Evolutionary conservation across 2,888 invertebrate species (phyloP), one percentile per base, ranked within the genome.

Genomic region (Archaeoteleia sp.): DNA sequence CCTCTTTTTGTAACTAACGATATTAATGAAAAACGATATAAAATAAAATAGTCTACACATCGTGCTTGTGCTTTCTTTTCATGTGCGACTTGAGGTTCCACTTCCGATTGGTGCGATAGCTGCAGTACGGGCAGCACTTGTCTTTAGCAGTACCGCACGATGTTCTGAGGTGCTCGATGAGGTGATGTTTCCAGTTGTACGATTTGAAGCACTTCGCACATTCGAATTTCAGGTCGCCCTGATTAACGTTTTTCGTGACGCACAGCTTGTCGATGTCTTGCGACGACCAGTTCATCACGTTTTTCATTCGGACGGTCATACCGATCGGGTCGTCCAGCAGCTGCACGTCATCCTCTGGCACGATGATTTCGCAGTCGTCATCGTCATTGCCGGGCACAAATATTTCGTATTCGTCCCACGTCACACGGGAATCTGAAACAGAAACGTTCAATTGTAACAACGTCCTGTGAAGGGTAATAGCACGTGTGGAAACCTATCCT

Each of bases 61-160:
- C 48, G 8, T 42, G 48, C 25, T 71, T 71, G 67, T 81, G 79
- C 57, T 75, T 74, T 20, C 77, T 65, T 37, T 77, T 77, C 2
- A 77, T 72, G 53, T 82, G 81, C 1, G 76, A 67, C 34, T 78
- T 79, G 4, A 81, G 70, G 23, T 78, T 79, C 75, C 76, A 78
- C 32, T 73, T 76, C 23, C 78, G 67, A 53, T 80, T 79, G 8
- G 76, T 78, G 0, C 71, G 69, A 51, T 81, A 80, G 8, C 73
- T 72, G 54, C 85, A 85, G 17, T 82, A 78, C 0, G 80, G 77
- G 53, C 86, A 86, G 10, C 77, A 73, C 42, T 79, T 75, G 30
- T 72, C 68, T 40, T 80, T 81, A 3, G 66, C 74, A 34, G 76
- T 73, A 1, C 82, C 82, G 57, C 84, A 84, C 9, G 74, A 82